Evolutionary conservation across 1,140 invertebrate species (phyloP).

Genomic region (Papilio helenus): DNA sequence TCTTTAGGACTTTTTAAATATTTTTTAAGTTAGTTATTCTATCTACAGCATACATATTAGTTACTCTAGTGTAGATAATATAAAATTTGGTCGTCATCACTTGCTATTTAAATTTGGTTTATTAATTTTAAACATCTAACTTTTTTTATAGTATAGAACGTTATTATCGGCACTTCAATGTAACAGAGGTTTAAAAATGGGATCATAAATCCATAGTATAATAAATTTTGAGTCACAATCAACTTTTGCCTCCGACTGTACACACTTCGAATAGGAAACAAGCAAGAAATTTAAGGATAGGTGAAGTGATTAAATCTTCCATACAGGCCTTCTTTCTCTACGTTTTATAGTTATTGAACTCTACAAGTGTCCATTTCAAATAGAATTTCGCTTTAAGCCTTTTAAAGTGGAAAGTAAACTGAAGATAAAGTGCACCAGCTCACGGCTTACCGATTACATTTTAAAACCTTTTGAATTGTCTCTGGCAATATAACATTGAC

Average conservation of each 20-base stretch:
- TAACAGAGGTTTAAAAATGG: neutral
- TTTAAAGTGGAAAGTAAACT: slow-evolving; percentile 44
- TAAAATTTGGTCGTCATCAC: neutral
- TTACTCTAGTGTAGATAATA: neutral
- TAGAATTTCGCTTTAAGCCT: slow-evolving; percentile 48
- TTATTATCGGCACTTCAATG: neutral
- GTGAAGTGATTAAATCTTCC: slow-evolving; percentile 45
- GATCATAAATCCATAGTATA: neutral
- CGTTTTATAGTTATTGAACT: slow-evolving; percentile 51
- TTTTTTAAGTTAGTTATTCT: neutral
- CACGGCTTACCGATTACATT: neutral
- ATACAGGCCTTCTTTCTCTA: slow-evolving; percentile 44
- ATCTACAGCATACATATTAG: neutral
- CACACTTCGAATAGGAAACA: slow-evolving; percentile 36
- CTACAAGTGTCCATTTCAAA: slow-evolving; percentile 47
- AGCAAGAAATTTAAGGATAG: slow-evolving; percentile 43
- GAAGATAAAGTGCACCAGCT: slow-evolving; percentile 31
- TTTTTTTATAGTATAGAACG: too few relatives aligned
- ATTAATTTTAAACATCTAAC: neutral
- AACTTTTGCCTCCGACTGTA: slow-evolving; percentile 38
- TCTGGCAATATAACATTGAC: neutral
- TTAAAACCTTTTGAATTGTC: neutral
- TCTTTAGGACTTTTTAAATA: neutral
- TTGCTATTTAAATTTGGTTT: neutral
- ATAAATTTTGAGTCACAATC: slow-evolving; percentile 9